Conservation (phyloP, 2,113 vertebrate genomes). For the Phylloscopus trochiloides region DNA sequence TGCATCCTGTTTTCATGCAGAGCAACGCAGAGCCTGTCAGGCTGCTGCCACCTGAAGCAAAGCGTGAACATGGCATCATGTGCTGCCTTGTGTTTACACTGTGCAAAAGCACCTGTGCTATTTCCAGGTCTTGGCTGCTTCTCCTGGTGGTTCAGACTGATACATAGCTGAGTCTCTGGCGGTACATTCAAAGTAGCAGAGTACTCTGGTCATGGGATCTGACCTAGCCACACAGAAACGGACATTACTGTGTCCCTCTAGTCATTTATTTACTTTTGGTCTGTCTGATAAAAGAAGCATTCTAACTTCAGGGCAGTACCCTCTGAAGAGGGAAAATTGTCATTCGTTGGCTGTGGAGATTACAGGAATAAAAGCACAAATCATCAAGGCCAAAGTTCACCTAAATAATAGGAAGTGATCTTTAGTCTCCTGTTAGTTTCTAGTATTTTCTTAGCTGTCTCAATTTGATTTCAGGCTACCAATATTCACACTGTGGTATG, state of each 20-base stretch:
- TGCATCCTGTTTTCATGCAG: not conserved
- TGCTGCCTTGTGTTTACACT: not conserved
- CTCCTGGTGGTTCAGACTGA: not conserved
- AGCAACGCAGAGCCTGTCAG: not conserved
- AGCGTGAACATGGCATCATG: fast-evolving
- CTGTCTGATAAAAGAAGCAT: not conserved
- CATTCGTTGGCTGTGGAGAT: not conserved
- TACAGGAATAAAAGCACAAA: not conserved
- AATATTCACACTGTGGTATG: not conserved
- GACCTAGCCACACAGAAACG: not conserved
- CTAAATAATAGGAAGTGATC: not conserved
- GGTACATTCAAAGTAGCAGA: not conserved
- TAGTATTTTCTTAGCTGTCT: not conserved
- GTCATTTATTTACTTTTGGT: not conserved
- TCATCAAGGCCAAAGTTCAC: not conserved
- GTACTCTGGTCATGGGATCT: not conserved
- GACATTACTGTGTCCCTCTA: not conserved
- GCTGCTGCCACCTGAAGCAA: not conserved
- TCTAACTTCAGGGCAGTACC: not conserved
- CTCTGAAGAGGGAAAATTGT: not conserved
- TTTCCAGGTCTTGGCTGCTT: not conserved
- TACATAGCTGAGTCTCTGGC: not conserved
- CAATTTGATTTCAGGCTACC: not conserved
- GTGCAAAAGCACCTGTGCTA: not conserved
- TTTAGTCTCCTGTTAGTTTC: not conserved